phyloP scores from a whole-genome alignment of 2,888 invertebrate species.

The Acrocyrtus sp. region DNA sequence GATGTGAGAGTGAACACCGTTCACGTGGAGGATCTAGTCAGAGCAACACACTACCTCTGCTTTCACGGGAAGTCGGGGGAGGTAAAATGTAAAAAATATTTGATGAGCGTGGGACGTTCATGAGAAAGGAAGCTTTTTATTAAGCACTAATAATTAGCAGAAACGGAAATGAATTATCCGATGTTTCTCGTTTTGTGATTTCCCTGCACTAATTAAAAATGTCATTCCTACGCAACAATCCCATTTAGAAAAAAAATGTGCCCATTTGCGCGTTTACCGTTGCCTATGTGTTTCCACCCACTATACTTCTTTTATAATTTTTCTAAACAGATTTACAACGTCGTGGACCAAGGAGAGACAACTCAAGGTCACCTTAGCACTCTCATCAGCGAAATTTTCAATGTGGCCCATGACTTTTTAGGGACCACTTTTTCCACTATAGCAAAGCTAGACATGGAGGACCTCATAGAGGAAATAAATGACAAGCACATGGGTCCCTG shows the following conservation, averaged over 20 bases:
- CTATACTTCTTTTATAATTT: background rate
- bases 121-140: too few relatives aligned
- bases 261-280: too few relatives aligned
- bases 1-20: slow-evolving; percentile 87
- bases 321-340: slow-evolving; percentile 76
- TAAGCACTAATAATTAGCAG: too few relatives aligned
- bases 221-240: too few relatives aligned
- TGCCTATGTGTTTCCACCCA: too few relatives aligned
- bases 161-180: too few relatives aligned
- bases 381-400: slow-evolving; percentile 83
- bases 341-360: slow-evolving; percentile 84
- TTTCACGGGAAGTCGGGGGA: slow-evolving; percentile 65
- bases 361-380: slow-evolving; percentile 87
- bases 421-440: slow-evolving; percentile 83
- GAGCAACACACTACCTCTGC: slow-evolving; percentile 80
- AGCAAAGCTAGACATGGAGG: slow-evolving; percentile 82
- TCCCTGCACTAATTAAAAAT: too few relatives aligned
- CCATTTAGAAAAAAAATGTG: too few relatives aligned
- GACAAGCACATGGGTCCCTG: slow-evolving; percentile 93
- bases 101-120: too few relatives aligned
- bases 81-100: too few relatives aligned
- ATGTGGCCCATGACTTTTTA: slow-evolving; percentile 87
- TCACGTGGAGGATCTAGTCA: slow-evolving; percentile 85
- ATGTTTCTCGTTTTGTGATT: too few relatives aligned
- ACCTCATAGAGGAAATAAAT: slow-evolving; percentile 89